phyloP scores from a whole-genome alignment of 2,888 invertebrate genomes.

The Nineta flava region DNA sequence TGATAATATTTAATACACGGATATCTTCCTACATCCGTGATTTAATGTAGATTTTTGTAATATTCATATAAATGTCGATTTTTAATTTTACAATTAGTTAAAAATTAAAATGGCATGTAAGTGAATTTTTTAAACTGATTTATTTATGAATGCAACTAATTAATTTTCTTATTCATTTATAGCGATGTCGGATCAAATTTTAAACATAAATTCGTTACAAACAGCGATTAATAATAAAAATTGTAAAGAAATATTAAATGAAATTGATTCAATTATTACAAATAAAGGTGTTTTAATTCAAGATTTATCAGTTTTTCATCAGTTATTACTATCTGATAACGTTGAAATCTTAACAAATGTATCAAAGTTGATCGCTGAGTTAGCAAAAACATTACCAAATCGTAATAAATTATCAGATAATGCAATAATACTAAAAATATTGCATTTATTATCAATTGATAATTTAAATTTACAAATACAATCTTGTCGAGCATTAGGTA shows the following conservation, averaged over 20 bases:
- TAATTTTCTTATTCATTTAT: not conserved
- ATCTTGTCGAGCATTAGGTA: conserved; percentile 68
- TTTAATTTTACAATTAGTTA: not conserved
- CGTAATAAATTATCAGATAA: conserved; percentile 50
- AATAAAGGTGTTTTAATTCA: conserved; percentile 32
- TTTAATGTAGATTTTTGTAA: not conserved
- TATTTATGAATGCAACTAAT: not conserved
- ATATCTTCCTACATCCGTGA: not conserved
- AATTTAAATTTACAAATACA: conserved; percentile 44
- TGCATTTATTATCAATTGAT: conserved; percentile 35
- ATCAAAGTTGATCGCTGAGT: conserved; percentile 62
- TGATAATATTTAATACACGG: not conserved
- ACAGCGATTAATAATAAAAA: conserved; percentile 5
- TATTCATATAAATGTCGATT: not conserved
- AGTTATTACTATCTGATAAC: conserved; percentile 29
- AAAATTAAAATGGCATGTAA: conserved; percentile 1
- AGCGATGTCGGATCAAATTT: conserved; percentile 2
- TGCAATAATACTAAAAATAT: conserved; percentile 39
- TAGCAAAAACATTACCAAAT: conserved; percentile 62
- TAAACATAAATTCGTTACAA: conserved; percentile 1
- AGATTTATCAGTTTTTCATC: conserved; percentile 29
- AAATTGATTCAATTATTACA: conserved; percentile 17
- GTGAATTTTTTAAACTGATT: not conserved
- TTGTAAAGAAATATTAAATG: conserved; percentile 1
- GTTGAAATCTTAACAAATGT: conserved; percentile 36